A percentile compares a stretch with the other conserved stretches of the same genome.
Conservation (phyloP, 2,113 vertebrate genomes). For the Silurus glanis region DNA sequence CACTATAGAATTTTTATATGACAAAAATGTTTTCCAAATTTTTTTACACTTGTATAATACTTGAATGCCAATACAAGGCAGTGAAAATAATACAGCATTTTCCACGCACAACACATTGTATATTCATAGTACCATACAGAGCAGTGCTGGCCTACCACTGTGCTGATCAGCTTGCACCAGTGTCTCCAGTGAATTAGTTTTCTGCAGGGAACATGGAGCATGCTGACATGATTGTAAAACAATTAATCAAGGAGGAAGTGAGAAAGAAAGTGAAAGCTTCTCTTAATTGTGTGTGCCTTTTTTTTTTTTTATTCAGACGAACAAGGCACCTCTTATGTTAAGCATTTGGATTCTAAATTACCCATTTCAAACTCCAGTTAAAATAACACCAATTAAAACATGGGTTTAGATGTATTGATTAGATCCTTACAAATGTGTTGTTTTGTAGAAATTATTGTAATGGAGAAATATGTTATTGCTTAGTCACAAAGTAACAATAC, state of each 20-base stretch:
- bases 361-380: conserved; percentile 18
- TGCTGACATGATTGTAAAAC: conserved; percentile 49
- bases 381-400: conserved; percentile 28
- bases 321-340: conserved; percentile 3
- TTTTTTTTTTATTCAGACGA: conserved; percentile 17
- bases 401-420: not conserved
- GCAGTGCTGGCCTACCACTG: conserved; percentile 14
- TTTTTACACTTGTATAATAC: not conserved
- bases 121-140: not conserved
- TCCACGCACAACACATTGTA: not conserved
- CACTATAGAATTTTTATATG: too few species aligned
- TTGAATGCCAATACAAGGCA: not conserved
- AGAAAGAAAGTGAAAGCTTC: conserved; percentile 19
- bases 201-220: conserved; percentile 35
- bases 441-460: not conserved
- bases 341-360: conserved; percentile 27
- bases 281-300: conserved; percentile 12
- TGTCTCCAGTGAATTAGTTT: conserved; percentile 35
- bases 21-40: not conserved
- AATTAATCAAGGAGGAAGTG: conserved; percentile 49
- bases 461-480: conserved; percentile 1
- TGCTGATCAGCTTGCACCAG: conserved; percentile 18
- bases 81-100: not conserved
- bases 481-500: not conserved
- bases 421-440: not conserved